These are phyloP conservation scores for Dreissena polymorpha DNA, from an alignment of 1,140 invertebrate genomes.

Conservation along the genomic window DNA sequence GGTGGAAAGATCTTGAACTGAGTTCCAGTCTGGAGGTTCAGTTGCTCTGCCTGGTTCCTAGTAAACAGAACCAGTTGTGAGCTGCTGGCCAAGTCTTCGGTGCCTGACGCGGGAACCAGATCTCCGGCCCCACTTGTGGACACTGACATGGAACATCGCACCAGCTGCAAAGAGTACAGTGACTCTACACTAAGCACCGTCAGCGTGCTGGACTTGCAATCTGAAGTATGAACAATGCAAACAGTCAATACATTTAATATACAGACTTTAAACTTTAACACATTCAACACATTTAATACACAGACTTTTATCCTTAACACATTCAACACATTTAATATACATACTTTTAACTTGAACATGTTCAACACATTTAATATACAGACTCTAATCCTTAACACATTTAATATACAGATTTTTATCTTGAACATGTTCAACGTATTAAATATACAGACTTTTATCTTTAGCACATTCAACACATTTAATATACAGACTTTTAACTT, in stretches of 20 bases:
- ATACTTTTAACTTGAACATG: background rate
- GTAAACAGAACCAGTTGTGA: constrained; percentile 42
- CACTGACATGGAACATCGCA: background rate
- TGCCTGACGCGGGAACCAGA: background rate
- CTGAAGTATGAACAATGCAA: constrained; percentile 3
- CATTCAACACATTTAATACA: background rate
- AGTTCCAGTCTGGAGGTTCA: constrained; percentile 26
- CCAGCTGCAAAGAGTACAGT: constrained; percentile 34
- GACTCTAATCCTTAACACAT: no score
- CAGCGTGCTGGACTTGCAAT: constrained; percentile 15
- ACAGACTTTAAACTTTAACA: background rate
- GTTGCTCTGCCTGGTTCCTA: constrained; percentile 23
- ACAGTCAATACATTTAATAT: no score
- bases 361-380: no score
- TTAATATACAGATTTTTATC: no score
- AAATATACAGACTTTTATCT: no score
- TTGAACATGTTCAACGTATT: no score
- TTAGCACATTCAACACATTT: no score
- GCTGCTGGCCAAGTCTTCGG: background rate
- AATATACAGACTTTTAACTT: no score
- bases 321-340: background rate
- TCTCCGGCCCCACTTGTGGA: background rate
- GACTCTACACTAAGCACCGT: constrained; percentile 26
- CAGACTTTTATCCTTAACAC: background rate
- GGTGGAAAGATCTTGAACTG: constrained; percentile 48